Base-by-base conservation (phyloP, 2,113 vertebrate species). In the Callipepla squamata region DNA sequence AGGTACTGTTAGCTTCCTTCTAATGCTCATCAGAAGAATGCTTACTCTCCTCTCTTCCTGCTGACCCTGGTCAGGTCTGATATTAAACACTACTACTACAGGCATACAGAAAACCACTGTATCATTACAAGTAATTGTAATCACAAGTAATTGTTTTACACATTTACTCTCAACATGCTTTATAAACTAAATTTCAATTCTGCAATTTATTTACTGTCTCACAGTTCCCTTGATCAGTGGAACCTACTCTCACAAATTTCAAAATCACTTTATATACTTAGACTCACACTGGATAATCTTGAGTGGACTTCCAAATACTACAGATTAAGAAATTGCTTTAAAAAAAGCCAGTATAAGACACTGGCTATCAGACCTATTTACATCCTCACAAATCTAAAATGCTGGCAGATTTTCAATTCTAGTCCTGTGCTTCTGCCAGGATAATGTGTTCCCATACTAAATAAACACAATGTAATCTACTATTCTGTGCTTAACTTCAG, bases 281-380 rank as follows among this genome's bases (percentile, higher is more conserved):
- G 59, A 77, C 73, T 45, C 48, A 65, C 51, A 47, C 7, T 13
- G 47, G 13, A 79, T 44, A 22, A 69, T 80, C 20, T 57, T 73
- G 45, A 30, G 30, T 36, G 44, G 48, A 65, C 9, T 69, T 90
- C 16, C 22, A 73, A 16, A 5, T 34, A 59, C 5, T 15, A 44
- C 9, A 72, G 38, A 36, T 19, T 15, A 72, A 50, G 30, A 63
- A 84, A 67, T 3, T 5, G 16, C 8, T 63, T 34, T 61, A 30
- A 85, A 61, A 53, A 4, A 66, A 85, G n/a, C 21, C 38, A 30
- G 20, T 13, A 36, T 25, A 72, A 77, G 40, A 53, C 8, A 57
- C 1, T 2, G 7, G 7, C 72, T 83, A 26, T 1, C 0, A 21
- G 59, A 66, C 16, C 12, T 66, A 53, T 0, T 53, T 38, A 15